Percentiles rank a stretch among this genome's conserved stretches.
phyloP scores from a whole-genome alignment of 2,797 vertebrate genomes.

The Mus caroli region DNA sequence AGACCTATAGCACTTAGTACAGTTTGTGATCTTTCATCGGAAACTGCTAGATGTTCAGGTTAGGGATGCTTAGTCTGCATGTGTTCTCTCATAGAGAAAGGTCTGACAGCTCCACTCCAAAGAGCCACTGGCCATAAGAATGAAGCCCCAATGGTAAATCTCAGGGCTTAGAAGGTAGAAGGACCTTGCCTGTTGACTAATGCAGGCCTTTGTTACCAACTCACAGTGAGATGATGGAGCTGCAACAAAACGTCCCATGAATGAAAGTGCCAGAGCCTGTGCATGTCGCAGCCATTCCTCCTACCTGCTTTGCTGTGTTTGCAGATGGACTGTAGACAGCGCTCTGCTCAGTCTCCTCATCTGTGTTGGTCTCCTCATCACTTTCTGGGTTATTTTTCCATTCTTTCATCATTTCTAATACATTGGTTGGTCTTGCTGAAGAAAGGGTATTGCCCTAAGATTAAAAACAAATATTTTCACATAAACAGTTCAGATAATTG shows the following conservation, averaged over 20 bases:
- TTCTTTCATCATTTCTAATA: constrained; percentile 93
- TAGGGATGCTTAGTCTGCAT: neutral
- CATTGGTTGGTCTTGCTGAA: constrained; percentile 89
- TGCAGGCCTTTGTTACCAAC: constrained; percentile 5
- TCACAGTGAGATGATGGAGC: constrained; percentile 6
- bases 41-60: neutral
- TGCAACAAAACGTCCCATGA: neutral
- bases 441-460: constrained; percentile 90
- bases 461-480: constrained; percentile 67
- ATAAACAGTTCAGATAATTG: constrained; percentile 50
- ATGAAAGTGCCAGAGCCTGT: neutral
- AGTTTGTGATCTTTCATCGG: neutral
- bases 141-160: neutral
- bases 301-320: constrained; percentile 79
- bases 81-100: neutral
- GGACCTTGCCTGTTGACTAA: neutral
- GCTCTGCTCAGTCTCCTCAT: constrained; percentile 26
- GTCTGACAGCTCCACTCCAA: neutral
- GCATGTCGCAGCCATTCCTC: neutral
- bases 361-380: constrained; percentile 73
- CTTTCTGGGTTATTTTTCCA: constrained; percentile 86
- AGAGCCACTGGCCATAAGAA: constrained; percentile 15
- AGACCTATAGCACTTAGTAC: constrained; percentile 22
- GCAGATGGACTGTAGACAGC: constrained; percentile 50
- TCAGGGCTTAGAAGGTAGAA: neutral